Conservation (phyloP, 2,797 vertebrate species). For the Protonibea diacanthus region DNA sequence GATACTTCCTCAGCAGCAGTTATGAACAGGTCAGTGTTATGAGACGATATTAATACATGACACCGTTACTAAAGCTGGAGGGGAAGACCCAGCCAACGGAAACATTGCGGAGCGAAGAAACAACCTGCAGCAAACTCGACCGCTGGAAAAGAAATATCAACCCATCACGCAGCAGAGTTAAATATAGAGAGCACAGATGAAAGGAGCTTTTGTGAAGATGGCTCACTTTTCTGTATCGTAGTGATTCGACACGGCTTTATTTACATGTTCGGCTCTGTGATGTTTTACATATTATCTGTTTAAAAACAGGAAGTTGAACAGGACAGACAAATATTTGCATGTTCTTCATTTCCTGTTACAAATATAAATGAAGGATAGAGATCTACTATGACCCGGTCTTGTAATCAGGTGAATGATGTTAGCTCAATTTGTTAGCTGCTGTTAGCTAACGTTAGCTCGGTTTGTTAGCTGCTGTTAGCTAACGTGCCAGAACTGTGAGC, state of each 20-base stretch:
- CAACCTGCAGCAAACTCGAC: constrained; percentile 1
- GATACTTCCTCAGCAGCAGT: background rate
- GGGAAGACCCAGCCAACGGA: constrained; percentile 4
- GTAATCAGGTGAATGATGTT: too few relatives aligned
- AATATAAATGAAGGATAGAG: background rate
- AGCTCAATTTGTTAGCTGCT: too few relatives aligned
- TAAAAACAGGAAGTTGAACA: background rate
- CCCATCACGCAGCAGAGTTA: background rate
- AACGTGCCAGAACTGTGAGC: too few relatives aligned
- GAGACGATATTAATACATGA: constrained; percentile 41
- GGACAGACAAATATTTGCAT: too few relatives aligned
- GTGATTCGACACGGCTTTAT: constrained; percentile 19
- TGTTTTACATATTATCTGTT: constrained; percentile 7
- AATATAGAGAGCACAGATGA: constrained; percentile 21
- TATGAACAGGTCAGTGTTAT: constrained; percentile 17
- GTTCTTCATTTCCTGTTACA: background rate
- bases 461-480: too few relatives aligned
- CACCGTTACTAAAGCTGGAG: constrained; percentile 48
- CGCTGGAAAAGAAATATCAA: constrained; percentile 16
- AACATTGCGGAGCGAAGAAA: constrained; percentile 21
- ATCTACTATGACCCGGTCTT: background rate
- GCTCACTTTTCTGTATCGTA: constrained; percentile 3
- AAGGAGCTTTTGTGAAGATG: background rate
- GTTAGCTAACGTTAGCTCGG: too few relatives aligned
- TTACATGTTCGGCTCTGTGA: background rate